Conservation (phyloP, 1,140 invertebrate genomes). For the Bombus confusus region DNA sequence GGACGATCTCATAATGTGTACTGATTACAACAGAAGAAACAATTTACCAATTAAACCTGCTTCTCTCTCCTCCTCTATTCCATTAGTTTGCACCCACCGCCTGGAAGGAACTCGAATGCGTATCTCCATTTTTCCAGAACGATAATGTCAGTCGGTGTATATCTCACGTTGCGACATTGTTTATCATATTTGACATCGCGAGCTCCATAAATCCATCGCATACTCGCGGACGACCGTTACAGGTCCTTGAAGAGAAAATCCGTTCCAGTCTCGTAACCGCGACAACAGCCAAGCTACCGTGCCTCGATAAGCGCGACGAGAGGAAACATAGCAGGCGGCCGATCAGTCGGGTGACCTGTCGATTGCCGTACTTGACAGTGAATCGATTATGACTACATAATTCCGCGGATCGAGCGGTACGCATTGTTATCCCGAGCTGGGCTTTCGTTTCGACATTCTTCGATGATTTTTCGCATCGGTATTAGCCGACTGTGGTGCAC, state of each 20-base stretch:
- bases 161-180: not conserved
- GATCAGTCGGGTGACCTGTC: not conserved
- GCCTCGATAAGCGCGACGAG: not conserved
- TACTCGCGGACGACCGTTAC: conserved; percentile 42
- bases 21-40: not conserved
- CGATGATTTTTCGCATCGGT: not conserved
- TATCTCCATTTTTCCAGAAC: not conserved
- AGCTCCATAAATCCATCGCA: conserved; percentile 25
- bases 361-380: conserved; percentile 54
- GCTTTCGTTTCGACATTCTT: not conserved
- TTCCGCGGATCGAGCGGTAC: not conserved
- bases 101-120: not conserved
- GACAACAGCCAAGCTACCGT: not conserved
- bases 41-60: not conserved
- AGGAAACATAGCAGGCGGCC: not conserved
- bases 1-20: not conserved
- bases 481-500: not conserved
- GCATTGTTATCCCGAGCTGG: not conserved
- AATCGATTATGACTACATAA: conserved; percentile 50
- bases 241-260: conserved; percentile 51
- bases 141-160: conserved; percentile 10
- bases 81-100: not conserved
- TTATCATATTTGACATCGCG: conserved; percentile 36
- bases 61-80: not conserved
- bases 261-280: conserved; percentile 35